These are phyloP conservation scores for Argentina silus DNA, from an alignment of 2,797 vertebrate species.

Conservation along the genomic window DNA sequence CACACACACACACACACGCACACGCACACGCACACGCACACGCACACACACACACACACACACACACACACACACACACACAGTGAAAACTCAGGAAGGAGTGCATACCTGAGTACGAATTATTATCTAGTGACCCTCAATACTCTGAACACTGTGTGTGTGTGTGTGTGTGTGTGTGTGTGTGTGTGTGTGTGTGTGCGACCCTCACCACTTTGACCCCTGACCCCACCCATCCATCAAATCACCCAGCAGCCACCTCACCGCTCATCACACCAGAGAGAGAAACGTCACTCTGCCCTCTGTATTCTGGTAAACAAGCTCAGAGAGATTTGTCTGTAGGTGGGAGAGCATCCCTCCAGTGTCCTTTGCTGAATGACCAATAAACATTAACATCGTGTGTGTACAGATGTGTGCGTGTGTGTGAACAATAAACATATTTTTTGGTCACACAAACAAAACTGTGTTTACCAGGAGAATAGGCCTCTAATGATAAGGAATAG, in stretches of 20 bases:
- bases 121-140: neutral
- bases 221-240: neutral
- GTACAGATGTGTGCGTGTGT: too few species aligned
- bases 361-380: constrained; percentile 24
- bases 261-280: neutral
- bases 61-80: neutral
- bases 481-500: constrained; percentile 3
- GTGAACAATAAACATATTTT: too few species aligned
- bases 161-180: too few species aligned
- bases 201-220: neutral
- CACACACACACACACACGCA: neutral
- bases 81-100: neutral
- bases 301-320: neutral
- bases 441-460: neutral
- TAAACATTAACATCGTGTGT: too few species aligned
- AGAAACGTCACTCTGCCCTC: neutral
- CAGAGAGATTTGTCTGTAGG: neutral
- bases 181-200: neutral
- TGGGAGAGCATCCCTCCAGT: neutral
- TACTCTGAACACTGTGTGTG: neutral
- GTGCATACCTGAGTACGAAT: neutral
- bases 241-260: neutral
- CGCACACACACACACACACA: neutral
- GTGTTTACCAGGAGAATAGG: constrained; percentile 20
- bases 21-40: neutral